phyloP scores from a whole-genome alignment of 2,888 invertebrate species.

The Trichogramma evanescens region DNA sequence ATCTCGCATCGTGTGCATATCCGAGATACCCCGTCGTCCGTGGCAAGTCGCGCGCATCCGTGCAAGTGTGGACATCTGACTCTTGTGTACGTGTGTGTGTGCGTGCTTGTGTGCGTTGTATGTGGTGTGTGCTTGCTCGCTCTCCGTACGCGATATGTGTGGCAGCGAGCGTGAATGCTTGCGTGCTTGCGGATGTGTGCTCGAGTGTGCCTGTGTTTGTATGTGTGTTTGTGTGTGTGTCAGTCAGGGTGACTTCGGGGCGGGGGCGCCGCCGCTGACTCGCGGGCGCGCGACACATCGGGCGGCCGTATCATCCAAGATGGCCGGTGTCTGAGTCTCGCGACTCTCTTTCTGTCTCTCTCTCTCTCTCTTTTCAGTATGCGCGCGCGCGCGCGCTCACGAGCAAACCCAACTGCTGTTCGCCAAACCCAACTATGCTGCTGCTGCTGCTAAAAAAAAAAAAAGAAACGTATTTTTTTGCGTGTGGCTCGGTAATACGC shows the following conservation, averaged over 20 bases:
- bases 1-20: too few species aligned
- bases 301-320: too few species aligned
- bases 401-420: not conserved
- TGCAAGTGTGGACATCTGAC: too few species aligned
- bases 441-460: not conserved
- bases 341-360: conserved; percentile 7
- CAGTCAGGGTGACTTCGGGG: not conserved
- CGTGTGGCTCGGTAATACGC: not conserved
- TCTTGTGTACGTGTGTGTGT: too few species aligned
- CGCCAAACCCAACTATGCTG: too few species aligned
- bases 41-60: too few species aligned
- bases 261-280: not conserved
- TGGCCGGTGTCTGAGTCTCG: not conserved
- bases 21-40: too few species aligned
- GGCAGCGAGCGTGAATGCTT: not conserved
- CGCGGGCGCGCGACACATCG: not conserved
- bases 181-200: not conserved
- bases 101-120: not conserved
- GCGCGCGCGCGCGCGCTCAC: conserved; percentile 6
- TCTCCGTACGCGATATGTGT: not conserved
- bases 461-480: not conserved
- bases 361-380: conserved; percentile 28
- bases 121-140: not conserved
- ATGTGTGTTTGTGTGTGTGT: not conserved
- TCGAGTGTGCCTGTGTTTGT: not conserved